A percentile compares a stretch with the other conserved stretches of the same genome.
phyloP scores from a whole-genome alignment of 2,113 vertebrate species.

The Gracilinanus agilis region DNA sequence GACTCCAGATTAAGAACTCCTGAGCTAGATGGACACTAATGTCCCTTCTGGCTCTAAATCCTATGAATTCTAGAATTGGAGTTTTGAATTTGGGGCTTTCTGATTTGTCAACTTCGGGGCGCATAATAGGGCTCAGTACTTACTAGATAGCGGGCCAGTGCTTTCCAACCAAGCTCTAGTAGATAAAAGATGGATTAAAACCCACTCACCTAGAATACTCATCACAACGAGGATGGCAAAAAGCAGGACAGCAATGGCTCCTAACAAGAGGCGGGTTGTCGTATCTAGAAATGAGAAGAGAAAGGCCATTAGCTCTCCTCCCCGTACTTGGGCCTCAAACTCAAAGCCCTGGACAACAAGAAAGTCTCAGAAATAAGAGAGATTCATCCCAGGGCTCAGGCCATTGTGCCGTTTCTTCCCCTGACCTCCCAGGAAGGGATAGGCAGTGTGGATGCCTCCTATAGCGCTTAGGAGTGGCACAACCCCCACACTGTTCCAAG shows the following conservation, averaged over 20 bases:
- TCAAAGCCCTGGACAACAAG: background rate
- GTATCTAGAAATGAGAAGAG: constrained; percentile 66
- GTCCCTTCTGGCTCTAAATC: background rate
- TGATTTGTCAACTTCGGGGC: background rate
- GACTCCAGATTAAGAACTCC: background rate
- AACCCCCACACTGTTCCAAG: background rate
- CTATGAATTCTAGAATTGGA: background rate
- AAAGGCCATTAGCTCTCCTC: background rate
- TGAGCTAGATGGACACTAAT: background rate
- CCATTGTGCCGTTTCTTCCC: background rate
- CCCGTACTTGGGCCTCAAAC: rapidly evolving
- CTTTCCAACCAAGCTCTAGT: background rate
- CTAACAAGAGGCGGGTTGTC: constrained; percentile 77
- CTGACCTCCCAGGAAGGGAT: background rate
- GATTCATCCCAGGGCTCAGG: background rate
- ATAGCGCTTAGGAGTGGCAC: background rate
- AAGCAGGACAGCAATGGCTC: constrained; percentile 75
- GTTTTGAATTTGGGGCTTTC: background rate
- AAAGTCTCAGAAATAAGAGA: background rate
- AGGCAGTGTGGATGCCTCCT: background rate
- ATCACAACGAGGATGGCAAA: constrained; percentile 80
- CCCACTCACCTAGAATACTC: constrained; percentile 78
- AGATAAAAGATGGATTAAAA: background rate
- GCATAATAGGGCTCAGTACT: background rate
- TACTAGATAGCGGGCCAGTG: no score